A percentile compares a stretch with the other conserved stretches of the same genome.
Conservation (phyloP, 2,113 vertebrate genomes). For the Corynorhinus townsendii region DNA sequence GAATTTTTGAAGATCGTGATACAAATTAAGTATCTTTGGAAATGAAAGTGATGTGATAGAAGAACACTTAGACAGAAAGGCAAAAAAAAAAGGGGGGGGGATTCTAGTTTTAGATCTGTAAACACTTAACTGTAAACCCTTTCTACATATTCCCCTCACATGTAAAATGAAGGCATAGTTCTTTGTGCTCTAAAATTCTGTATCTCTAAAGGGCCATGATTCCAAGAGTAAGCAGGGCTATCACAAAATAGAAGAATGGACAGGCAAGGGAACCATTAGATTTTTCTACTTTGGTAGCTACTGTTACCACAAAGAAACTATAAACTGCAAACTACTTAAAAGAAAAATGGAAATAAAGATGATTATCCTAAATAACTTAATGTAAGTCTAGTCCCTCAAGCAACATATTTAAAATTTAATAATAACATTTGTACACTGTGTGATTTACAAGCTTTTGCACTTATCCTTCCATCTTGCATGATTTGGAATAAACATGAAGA, state of each 20-base stretch:
- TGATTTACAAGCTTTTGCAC: background rate
- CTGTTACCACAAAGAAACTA: background rate
- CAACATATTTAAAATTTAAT: background rate
- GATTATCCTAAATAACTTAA: background rate
- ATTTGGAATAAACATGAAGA: constrained; percentile 6
- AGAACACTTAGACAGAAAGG: background rate
- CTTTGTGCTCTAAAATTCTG: background rate
- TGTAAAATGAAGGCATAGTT: background rate
- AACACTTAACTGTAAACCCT: background rate
- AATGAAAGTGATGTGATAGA: background rate
- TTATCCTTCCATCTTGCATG: background rate
- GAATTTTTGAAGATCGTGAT: background rate
- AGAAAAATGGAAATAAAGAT: background rate
- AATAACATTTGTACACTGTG: background rate
- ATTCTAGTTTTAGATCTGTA: background rate
- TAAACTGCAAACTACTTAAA: background rate
- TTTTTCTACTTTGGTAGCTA: background rate
- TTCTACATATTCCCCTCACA: background rate
- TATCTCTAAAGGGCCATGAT: background rate
- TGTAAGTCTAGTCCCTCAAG: background rate
- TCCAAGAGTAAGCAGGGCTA: background rate
- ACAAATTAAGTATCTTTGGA: background rate
- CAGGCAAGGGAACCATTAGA: background rate
- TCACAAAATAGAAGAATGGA: background rate
- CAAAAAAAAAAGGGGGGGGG: background rate